phyloP scores from a whole-genome alignment of 2,797 vertebrate species.

The Merluccius polli region DNA sequence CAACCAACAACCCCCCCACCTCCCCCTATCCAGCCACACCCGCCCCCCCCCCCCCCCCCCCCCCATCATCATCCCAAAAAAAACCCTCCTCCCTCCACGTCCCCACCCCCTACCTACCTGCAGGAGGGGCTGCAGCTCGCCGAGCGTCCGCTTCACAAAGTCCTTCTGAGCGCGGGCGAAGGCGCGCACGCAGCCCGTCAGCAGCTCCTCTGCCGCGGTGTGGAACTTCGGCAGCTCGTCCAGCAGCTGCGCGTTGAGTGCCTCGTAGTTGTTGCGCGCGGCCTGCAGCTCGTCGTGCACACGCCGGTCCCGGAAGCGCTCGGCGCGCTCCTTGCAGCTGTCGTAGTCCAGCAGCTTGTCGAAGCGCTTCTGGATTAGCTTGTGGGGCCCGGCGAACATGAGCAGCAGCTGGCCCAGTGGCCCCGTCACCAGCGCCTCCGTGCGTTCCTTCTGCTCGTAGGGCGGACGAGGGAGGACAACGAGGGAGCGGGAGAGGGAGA shows the following conservation, averaged over 20 bases:
- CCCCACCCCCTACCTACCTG: conserved; percentile 64
- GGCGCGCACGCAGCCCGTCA: conserved; percentile 82
- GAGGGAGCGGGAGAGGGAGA: too few relatives aligned
- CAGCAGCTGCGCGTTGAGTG: conserved; percentile 92
- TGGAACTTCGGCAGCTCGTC: conserved; percentile 95
- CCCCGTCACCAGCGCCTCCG: conserved; percentile 85
- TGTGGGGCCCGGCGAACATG: conserved; percentile 96
- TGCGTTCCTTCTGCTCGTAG: conserved; percentile 86
- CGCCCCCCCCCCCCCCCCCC: too few relatives aligned
- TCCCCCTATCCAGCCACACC: too few relatives aligned
- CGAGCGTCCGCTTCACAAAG: conserved; percentile 83
- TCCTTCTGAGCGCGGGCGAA: conserved; percentile 86
- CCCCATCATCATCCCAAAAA: too few relatives aligned
- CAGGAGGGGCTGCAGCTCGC: conserved; percentile 84
- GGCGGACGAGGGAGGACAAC: too few relatives aligned
- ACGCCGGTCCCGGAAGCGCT: conserved; percentile 91
- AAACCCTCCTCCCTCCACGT: too few relatives aligned
- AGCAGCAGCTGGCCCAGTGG: conserved; percentile 90
- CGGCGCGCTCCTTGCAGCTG: conserved; percentile 91
- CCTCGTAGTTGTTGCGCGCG: conserved; percentile 94
- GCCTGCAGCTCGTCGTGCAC: conserved; percentile 90
- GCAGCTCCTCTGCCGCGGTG: conserved; percentile 81
- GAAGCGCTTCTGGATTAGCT: conserved; percentile 95
- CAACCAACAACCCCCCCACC: too few relatives aligned
- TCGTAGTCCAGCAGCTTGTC: conserved; percentile 97